These are phyloP conservation scores for Choristoneura rosaceana DNA, from an alignment of 2,888 invertebrate species.

Conservation along the genomic window DNA sequence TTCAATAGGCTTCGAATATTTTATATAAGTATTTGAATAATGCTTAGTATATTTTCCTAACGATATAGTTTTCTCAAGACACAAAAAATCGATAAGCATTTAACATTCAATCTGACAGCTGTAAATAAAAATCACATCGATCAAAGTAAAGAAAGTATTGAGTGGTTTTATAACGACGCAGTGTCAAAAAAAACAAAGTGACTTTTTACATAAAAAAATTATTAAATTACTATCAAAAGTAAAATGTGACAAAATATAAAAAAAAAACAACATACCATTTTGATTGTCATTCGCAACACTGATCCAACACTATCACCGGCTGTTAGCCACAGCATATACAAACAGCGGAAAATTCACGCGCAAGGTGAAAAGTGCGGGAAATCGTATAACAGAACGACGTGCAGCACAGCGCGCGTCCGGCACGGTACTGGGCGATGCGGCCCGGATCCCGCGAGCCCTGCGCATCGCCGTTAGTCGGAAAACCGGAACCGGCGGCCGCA, in stretches of 20 bases:
- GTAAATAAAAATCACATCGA: too few species aligned
- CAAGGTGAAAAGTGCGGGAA: constrained; percentile 63
- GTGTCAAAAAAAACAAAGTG: not conserved
- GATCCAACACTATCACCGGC: constrained; percentile 22
- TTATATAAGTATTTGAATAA: not conserved
- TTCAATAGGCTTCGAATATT: not conserved
- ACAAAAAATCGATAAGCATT: too few species aligned
- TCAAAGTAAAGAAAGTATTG: too few species aligned
- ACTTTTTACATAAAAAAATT: not conserved
- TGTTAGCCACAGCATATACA: constrained; percentile 16
- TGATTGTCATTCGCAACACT: constrained; percentile 15
- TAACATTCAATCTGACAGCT: too few species aligned
- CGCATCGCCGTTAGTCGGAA: constrained; percentile 38
- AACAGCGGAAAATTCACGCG: constrained; percentile 39
- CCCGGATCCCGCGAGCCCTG: constrained; percentile 47
- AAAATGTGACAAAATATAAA: not conserved
- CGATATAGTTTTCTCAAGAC: too few species aligned
- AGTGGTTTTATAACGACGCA: too few species aligned
- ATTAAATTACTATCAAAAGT: not conserved
- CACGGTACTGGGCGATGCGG: constrained; percentile 66
- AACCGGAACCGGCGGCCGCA: constrained; percentile 27
- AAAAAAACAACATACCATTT: constrained; percentile 30
- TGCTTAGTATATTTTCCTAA: too few species aligned
- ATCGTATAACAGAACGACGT: constrained; percentile 49
- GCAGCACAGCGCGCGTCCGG: constrained; percentile 55